These are phyloP conservation scores for Amiota minor DNA, from an alignment of 2,888 invertebrate genomes.

Conservation along the genomic window DNA sequence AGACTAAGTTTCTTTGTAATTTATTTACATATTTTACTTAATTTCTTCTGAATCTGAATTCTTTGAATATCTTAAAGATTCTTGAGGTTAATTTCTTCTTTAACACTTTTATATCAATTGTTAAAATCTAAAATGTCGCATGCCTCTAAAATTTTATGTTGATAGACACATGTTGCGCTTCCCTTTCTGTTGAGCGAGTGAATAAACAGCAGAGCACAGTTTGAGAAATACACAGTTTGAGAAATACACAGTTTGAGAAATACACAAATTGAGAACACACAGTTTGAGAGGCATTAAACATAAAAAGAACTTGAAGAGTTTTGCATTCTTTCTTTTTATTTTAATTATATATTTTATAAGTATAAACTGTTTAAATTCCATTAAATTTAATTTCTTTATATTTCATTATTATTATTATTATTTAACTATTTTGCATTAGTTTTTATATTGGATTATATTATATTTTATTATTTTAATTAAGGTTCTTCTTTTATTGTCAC, in stretches of 20 bases:
- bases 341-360: slow-evolving; percentile 11
- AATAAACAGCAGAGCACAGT: slow-evolving; percentile 7
- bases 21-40: too few relatives aligned
- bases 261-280: not conserved
- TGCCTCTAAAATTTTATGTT: not conserved
- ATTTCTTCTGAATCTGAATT: too few relatives aligned
- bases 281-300: slow-evolving; percentile 17
- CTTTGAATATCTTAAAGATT: too few relatives aligned
- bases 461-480: too few relatives aligned
- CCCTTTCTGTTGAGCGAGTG: not conserved
- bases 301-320: slow-evolving; percentile 1
- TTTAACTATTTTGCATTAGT: too few relatives aligned
- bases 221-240: slow-evolving; percentile 36
- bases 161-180: slow-evolving; percentile 57
- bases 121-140: too few relatives aligned
- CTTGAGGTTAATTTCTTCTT: too few relatives aligned
- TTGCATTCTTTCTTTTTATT: not conserved
- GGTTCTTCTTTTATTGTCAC: too few relatives aligned
- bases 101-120: too few relatives aligned
- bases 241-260: not conserved
- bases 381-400: not conserved
- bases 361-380: not conserved
- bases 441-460: too few relatives aligned
- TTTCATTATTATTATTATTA: not conserved
- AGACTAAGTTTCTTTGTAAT: too few relatives aligned